Evolutionary conservation across 2,113 vertebrate genomes (phyloP), one percentile per base, ranked within the genome.

Genomic region (Halcyon senegalensis): DNA sequence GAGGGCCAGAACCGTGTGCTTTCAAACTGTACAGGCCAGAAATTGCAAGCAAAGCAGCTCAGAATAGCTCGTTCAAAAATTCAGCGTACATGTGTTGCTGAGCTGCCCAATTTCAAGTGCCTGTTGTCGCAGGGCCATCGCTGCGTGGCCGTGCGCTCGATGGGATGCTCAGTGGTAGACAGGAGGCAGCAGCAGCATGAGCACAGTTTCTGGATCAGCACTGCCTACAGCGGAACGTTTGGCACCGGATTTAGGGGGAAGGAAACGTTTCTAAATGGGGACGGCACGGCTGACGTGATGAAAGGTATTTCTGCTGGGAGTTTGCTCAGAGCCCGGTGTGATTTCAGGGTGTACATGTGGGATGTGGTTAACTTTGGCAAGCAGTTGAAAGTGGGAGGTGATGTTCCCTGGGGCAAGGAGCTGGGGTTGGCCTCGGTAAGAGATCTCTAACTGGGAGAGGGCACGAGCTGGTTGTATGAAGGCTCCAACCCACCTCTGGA

Each of bases 11-110:
- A 86, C 83, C 73, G 41, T 96, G 94, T 27, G 77, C 90, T 96
- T 96, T 95, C 85, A 84, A 77, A 96, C 92, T 87, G 82, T 62
- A 87, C 94, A 41, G 91, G 94, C 84, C 91, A 94, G 95, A 90
- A 94, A 95, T 74, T 96, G 94, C 91, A 78, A 91, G 96, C 97
- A 95, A 96, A 96, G 94, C 97, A 97, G 94, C 92, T 89, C 96
- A 94, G 94, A 93, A 92, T 93, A 94, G 89, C 93, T 94, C 39
- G 85, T 83, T 88, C 82, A 72, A 94, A 95, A 94, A 94, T 90
- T 95, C 81, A 39, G 90, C 18, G 12, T 93, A 31, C 90, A 79
- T 94, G 84, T 95, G 90, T 90, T 96, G 91, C 91, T 96, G 82
- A 94, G 93, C 95, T 90, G 92, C 91, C 95, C 79, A 80, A 41